These are phyloP conservation scores for Calameuta pallipes DNA, from an alignment of 2,888 invertebrate species.

Conservation along the genomic window DNA sequence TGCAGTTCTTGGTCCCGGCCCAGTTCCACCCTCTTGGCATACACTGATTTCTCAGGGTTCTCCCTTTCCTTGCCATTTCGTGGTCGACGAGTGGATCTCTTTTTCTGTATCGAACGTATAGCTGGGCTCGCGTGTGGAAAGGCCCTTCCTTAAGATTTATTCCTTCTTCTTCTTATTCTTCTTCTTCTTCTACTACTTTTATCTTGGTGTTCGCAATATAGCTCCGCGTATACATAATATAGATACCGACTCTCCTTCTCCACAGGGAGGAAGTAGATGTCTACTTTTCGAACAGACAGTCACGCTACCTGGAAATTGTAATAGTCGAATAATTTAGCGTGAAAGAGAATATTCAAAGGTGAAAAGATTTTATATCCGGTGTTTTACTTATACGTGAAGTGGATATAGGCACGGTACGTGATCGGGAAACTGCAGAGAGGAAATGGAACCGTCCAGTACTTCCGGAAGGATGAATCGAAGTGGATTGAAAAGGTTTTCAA, in stretches of 20 bases:
- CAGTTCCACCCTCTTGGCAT: background rate
- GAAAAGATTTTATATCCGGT: background rate
- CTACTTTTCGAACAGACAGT: background rate
- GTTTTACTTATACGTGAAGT: background rate
- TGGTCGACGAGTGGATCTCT: background rate
- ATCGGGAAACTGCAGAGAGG: background rate
- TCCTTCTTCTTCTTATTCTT: background rate
- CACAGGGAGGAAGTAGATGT: background rate
- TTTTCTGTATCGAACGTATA: background rate
- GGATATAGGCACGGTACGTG: background rate
- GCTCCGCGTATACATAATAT: background rate
- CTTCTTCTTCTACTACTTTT: background rate
- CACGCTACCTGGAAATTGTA: background rate
- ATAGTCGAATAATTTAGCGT: background rate
- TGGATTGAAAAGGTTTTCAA: background rate
- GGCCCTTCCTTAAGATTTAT: background rate
- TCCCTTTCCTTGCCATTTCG: background rate
- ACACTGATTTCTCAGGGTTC: slow-evolving; percentile 1
- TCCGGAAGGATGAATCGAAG: background rate
- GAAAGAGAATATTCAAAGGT: background rate
- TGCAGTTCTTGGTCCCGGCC: background rate
- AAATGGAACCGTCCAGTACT: background rate
- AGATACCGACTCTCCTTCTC: background rate
- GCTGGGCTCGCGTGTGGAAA: background rate
- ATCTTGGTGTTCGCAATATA: background rate